A percentile compares a stretch with the other conserved stretches of the same genome.
phyloP scores from a whole-genome alignment of 1,140 invertebrate species.

The Heliothis subflexa region DNA sequence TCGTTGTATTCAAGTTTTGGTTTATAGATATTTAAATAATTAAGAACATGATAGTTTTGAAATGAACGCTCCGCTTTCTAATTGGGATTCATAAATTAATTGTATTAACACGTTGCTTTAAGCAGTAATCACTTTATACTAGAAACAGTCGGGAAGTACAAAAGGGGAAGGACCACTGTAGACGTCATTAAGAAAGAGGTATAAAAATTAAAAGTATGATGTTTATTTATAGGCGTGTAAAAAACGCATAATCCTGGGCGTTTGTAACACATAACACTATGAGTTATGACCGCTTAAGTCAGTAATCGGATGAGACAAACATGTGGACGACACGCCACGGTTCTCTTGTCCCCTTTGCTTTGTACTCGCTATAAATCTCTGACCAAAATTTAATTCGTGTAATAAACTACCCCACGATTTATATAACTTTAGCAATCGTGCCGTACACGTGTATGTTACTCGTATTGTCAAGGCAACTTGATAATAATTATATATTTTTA shows the following conservation, averaged over 20 bases:
- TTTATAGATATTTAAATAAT: conserved; percentile 2
- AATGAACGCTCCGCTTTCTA: not conserved
- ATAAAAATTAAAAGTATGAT: conserved; percentile 26
- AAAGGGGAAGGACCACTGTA: not conserved
- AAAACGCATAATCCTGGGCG: conserved; percentile 26
- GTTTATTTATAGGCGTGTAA: conserved; percentile 16
- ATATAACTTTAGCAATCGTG: not conserved
- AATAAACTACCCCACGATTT: conserved; percentile 30
- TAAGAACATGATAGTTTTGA: not conserved
- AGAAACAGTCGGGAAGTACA: no score
- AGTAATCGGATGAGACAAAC: conserved; percentile 41
- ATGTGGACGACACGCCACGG: conserved; percentile 39
- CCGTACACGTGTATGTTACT: not conserved
- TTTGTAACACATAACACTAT: conserved; percentile 37
- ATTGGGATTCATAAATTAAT: not conserved
- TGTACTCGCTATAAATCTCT: conserved; percentile 35
- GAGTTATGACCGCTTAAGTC: conserved; percentile 35
- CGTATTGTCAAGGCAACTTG: not conserved
- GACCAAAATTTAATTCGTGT: conserved; percentile 26
- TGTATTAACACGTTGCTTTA: not conserved
- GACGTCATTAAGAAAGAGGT: not conserved
- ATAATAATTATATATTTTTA: not conserved
- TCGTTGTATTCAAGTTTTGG: conserved; percentile 4
- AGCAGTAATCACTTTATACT: not conserved
- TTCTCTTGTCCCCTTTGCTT: conserved; percentile 31